A percentile compares a stretch with the other conserved stretches of the same genome.
These are phyloP conservation scores for Rhyacichthys aspro DNA, from an alignment of 2,797 vertebrate species.

Conservation along the genomic window DNA sequence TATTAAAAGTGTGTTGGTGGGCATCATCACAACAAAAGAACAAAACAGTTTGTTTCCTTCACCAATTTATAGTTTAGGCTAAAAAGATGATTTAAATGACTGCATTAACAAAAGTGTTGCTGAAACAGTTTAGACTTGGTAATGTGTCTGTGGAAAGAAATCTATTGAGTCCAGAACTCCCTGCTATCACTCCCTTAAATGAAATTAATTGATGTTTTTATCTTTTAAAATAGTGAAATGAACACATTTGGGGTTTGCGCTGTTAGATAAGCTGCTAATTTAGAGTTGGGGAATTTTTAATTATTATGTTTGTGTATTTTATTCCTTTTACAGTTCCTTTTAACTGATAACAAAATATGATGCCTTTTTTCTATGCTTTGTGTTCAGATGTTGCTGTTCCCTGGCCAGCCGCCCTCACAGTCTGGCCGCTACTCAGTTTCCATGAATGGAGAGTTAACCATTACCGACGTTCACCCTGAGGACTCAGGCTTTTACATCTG, in stretches of 20 bases:
- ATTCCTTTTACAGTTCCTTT: neutral
- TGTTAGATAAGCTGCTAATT: constrained; percentile 3
- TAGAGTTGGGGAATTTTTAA: neutral
- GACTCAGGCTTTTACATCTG: constrained; percentile 95
- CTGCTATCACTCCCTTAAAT: constrained; percentile 4
- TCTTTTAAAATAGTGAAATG: constrained; percentile 7
- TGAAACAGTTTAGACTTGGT: neutral
- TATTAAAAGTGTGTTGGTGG: constrained; percentile 36
- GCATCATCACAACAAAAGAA: constrained; percentile 18
- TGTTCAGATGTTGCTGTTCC: constrained; percentile 90
- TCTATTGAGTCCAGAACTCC: neutral
- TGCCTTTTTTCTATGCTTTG: constrained; percentile 1
- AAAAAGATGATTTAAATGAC: neutral
- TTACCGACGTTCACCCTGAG: constrained; percentile 80
- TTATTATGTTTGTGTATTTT: constrained; percentile 1
- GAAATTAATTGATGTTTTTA: constrained; percentile 12
- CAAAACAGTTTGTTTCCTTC: constrained; percentile 9
- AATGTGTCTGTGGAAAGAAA: neutral
- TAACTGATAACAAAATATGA: neutral
- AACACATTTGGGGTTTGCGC: constrained; percentile 3
- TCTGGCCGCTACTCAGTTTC: constrained; percentile 87
- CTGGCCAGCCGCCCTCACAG: constrained; percentile 86
- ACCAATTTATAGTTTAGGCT: neutral
- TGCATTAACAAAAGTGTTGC: neutral
- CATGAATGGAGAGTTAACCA: constrained; percentile 88